phyloP scores from a whole-genome alignment of 2,888 invertebrate species.

The Temnothorax ravouxi region DNA sequence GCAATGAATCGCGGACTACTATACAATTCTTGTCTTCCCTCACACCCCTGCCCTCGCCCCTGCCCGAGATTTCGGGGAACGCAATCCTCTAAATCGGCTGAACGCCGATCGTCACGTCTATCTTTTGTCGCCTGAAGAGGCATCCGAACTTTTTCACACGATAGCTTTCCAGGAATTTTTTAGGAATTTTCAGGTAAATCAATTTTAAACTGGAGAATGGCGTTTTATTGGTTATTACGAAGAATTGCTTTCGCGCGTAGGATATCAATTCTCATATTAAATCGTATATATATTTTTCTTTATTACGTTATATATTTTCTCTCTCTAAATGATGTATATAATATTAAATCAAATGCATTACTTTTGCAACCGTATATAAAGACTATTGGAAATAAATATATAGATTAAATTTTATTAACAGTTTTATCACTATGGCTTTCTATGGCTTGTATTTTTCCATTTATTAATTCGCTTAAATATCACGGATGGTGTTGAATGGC shows the following conservation, averaged over 20 bases:
- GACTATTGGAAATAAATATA: background rate
- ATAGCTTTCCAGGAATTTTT: background rate
- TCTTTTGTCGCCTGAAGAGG: background rate
- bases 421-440: background rate
- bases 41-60: background rate
- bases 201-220: background rate
- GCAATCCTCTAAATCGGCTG: background rate
- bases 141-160: background rate
- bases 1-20: constrained; percentile 61
- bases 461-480: background rate
- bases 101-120: constrained; percentile 1
- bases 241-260: background rate
- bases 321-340: background rate
- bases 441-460: background rate
- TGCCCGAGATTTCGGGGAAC: background rate
- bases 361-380: background rate
- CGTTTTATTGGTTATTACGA: background rate
- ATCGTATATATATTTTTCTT: background rate
- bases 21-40: constrained; percentile 17
- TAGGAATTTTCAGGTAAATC: background rate
- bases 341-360: constrained; percentile 3
- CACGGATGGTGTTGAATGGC: background rate
- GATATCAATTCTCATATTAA: background rate
- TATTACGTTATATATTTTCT: background rate
- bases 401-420: background rate